Percentiles rank a stretch among this genome's conserved stretches.
Evolutionary conservation across 2,113 vertebrate genomes (phyloP).

Genomic region (Ictalurus furcatus): DNA sequence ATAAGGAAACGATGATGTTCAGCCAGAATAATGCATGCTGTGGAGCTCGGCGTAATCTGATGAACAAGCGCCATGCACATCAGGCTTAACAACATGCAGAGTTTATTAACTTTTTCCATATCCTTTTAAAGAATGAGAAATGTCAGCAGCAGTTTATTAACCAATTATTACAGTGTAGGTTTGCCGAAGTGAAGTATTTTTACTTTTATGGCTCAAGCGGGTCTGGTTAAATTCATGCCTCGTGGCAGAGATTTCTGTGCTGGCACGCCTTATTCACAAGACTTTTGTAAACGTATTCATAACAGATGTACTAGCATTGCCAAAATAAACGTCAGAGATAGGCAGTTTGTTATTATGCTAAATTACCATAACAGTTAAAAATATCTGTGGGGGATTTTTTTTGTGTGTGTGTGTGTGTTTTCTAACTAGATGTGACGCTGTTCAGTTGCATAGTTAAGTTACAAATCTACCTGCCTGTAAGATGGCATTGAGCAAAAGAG

Average conservation of each 20-base stretch:
- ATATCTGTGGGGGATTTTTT: not conserved
- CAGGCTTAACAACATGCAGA: not conserved
- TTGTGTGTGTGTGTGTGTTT: not conserved
- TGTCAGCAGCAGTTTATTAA: not conserved
- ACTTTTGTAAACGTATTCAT: not conserved
- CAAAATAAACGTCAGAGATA: not conserved
- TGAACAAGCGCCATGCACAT: not conserved
- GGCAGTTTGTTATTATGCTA: not conserved
- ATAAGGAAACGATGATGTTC: conserved; percentile 12
- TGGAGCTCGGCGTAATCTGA: not conserved
- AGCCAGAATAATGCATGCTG: conserved; percentile 12
- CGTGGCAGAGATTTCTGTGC: not conserved
- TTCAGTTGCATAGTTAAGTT: not conserved
- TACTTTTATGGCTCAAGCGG: not conserved
- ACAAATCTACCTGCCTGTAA: not conserved
- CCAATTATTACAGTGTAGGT: not conserved
- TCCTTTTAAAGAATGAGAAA: not conserved
- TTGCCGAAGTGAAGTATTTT: not conserved
- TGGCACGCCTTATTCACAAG: not conserved
- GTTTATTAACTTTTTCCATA: not conserved
- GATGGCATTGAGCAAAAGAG: not conserved
- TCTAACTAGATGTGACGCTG: not conserved
- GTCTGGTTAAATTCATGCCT: not conserved
- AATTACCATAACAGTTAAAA: not conserved
- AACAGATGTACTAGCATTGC: not conserved